Base-by-base conservation (phyloP, 2,797 vertebrate genomes). In the Brachyrhaphis roseni region DNA sequence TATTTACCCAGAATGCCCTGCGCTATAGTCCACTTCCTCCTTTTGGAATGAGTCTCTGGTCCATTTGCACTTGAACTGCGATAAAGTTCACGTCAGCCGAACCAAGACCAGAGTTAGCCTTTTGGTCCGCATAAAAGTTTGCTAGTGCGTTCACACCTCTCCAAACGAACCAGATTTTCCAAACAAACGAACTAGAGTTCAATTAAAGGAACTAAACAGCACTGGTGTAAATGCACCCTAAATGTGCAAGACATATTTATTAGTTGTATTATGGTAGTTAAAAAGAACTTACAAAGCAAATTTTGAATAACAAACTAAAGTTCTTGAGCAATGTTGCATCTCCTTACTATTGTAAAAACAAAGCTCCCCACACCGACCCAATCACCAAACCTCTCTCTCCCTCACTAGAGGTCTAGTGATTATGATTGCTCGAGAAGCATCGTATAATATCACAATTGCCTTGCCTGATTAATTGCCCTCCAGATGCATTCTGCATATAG, bases 391-490 rank as follows among this genome's bases (percentile, higher is more conserved):
- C 81, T 55, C 79, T 64, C 51, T 71, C 55, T 62, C 79, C 51
- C 55, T 64, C 49, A 43, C 41, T 43, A 43, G 39, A 43, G 41
- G 41, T 72, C 5, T 55, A 8, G 74, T 89, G 84, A 91, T 85
- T 89, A 78, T 84, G 84, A 91, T 85, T 84, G 84, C 85, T 74
- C 26, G 84, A 86, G 87, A 77, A 84, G 82, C 86, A 84, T 87
- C 81, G 66, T 84, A 85, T 82, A 72, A 86, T 82, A 86, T 91
- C 83, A 87, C 84, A 83, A 90, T 90, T 80, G 82, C 82, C 73
- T 91, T 85, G 81, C 84, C 84, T 83, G 89, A 90, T 90, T 84
- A 91, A 92, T 90, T 90, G 89, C 86, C 92, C 91, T 94, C 89
- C 91, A 92, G 90, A 92, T 93, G 93, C 76, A 41, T 47, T 39